Conservation (phyloP, 2,797 vertebrate genomes). For the Muscicapa comitata region DNA sequence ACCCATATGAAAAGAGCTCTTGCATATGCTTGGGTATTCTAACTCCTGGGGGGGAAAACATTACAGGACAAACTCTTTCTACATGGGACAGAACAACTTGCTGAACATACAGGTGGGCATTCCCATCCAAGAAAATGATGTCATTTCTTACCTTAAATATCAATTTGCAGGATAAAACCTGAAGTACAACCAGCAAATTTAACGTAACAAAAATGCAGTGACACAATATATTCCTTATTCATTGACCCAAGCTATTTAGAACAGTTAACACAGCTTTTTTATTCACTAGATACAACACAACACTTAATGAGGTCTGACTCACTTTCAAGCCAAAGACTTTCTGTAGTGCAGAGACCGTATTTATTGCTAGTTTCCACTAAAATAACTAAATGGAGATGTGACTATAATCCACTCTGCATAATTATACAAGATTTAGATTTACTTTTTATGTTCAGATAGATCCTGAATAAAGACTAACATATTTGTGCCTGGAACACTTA, state of each 20-base stretch:
- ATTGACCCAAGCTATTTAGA: background rate
- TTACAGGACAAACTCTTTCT: background rate
- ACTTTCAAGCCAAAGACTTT: background rate
- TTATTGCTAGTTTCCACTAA: background rate
- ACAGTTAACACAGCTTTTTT: background rate
- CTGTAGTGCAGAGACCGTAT: background rate
- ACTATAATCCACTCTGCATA: background rate
- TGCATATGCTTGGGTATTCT: background rate
- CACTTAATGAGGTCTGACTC: background rate
- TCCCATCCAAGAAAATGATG: background rate
- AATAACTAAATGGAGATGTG: background rate
- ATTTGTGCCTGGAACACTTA: background rate
- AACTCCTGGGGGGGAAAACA: background rate
- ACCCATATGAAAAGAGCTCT: background rate
- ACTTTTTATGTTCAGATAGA: background rate
- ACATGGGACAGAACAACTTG: background rate
- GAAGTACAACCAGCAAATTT: background rate
- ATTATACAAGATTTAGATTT: background rate
- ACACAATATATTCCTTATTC: background rate
- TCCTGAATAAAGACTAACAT: background rate
- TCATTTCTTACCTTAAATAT: background rate
- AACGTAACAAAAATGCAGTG: background rate
- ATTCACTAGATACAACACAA: background rate
- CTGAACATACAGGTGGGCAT: background rate
- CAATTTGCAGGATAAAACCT: background rate